These are phyloP conservation scores for Ichneumoninae sp. DNA, from an alignment of 2,888 invertebrate genomes.

Conservation along the genomic window DNA sequence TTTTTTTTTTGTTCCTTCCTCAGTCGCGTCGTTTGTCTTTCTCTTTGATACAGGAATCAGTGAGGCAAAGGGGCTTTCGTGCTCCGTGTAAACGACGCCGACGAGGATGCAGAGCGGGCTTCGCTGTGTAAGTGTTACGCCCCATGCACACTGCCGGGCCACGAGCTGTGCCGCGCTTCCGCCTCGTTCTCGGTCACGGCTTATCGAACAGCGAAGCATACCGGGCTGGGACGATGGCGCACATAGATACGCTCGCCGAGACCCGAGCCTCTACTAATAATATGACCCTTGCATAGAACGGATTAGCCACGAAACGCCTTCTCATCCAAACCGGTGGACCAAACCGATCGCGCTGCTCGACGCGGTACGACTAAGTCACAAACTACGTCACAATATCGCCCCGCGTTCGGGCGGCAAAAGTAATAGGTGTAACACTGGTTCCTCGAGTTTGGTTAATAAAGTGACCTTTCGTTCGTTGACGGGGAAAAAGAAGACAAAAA, in stretches of 20 bases:
- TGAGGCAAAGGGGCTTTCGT: conserved; percentile 48
- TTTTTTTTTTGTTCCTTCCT: conserved; percentile 3
- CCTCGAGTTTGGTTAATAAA: not conserved
- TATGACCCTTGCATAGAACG: not conserved
- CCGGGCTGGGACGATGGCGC: not conserved
- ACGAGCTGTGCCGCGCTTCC: conserved; percentile 10
- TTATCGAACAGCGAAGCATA: conserved; percentile 12
- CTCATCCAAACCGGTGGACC: no score
- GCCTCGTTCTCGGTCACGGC: conserved; percentile 21
- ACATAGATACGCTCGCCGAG: not conserved
- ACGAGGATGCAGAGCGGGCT: conserved; percentile 20
- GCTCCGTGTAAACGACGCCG: conserved; percentile 24
- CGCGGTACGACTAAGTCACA: not conserved
- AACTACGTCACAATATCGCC: not conserved
- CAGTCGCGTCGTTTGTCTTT: conserved; percentile 31
- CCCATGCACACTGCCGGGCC: not conserved
- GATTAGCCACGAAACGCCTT: not conserved
- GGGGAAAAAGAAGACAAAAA: no score
- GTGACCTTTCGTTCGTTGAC: no score
- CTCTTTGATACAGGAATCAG: conserved; percentile 47
- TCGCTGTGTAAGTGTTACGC: not conserved
- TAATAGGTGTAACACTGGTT: not conserved
- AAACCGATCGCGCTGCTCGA: not conserved
- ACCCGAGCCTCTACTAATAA: not conserved
- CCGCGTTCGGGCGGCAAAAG: not conserved